Conservation (phyloP, 2,113 vertebrate species). For the Indicator maculatus region DNA sequence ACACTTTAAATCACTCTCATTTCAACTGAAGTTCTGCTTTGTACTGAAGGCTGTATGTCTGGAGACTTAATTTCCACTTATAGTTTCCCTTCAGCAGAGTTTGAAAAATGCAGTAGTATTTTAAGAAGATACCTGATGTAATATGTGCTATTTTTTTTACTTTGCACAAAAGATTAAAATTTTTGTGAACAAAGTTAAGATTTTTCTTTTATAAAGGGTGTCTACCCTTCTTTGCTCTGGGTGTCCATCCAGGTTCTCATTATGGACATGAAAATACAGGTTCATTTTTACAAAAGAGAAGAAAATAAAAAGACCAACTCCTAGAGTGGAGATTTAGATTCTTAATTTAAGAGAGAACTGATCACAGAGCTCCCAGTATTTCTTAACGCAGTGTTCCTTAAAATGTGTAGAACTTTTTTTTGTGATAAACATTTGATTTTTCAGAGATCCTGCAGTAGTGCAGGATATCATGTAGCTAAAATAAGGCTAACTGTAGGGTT, state of each 20-base stretch:
- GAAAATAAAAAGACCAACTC: neutral
- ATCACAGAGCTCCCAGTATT: neutral
- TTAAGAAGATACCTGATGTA: neutral
- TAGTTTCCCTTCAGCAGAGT: neutral
- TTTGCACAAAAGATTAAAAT: neutral
- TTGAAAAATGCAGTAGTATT: neutral
- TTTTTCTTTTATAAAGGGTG: neutral
- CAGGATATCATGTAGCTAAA: neutral
- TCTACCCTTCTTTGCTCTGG: neutral
- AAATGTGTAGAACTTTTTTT: neutral
- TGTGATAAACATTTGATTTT: neutral
- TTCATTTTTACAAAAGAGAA: neutral
- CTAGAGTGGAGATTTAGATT: neutral
- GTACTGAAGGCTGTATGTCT: neutral
- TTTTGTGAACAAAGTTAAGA: neutral
- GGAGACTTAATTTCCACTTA: neutral
- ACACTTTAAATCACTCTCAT: neutral
- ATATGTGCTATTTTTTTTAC: neutral
- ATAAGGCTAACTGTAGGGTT: neutral
- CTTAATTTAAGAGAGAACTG: neutral
- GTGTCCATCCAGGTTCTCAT: neutral
- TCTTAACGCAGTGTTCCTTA: neutral
- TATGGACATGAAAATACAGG: neutral
- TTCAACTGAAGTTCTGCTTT: neutral
- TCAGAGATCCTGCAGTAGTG: neutral